phyloP scores from a whole-genome alignment of 2,797 vertebrate genomes.

The Poecilia gillii region DNA sequence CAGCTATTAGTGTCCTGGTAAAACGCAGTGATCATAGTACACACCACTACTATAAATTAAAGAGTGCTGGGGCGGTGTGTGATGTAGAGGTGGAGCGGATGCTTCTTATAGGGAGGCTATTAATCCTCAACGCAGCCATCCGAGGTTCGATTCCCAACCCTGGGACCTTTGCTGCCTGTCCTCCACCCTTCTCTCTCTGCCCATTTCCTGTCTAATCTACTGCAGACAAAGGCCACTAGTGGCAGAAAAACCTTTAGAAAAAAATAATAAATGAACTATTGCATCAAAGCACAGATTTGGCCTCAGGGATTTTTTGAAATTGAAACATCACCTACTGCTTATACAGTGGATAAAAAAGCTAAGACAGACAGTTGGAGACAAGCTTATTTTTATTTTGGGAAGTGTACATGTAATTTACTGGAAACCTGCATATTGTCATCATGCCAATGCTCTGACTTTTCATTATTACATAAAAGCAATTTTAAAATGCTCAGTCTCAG shows the following conservation, averaged over 20 bases:
- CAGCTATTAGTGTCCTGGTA: neutral
- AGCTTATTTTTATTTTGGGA: neutral
- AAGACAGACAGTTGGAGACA: conserved; percentile 2
- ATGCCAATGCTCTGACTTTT: neutral
- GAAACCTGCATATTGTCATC: conserved; percentile 4
- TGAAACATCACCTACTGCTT: neutral
- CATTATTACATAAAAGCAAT: neutral
- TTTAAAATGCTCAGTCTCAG: conserved; percentile 8
- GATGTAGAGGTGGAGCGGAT: neutral
- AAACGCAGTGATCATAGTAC: neutral
- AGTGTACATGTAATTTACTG: neutral
- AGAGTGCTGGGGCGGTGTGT: neutral
- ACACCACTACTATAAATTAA: neutral
- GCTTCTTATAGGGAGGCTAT: neutral
- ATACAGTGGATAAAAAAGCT: neutral
- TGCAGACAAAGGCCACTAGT: neutral
- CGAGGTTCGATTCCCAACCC: neutral
- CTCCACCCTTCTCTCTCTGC: neutral
- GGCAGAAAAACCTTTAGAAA: neutral
- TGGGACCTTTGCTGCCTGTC: neutral
- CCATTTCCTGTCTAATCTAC: neutral
- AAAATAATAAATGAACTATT: neutral
- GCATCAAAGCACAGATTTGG: neutral
- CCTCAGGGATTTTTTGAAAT: neutral
- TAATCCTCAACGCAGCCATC: neutral